Evolutionary conservation across 2,113 vertebrate species (phyloP), one percentile per base, ranked within the genome.

Genomic region (Papio anubis): DNA sequence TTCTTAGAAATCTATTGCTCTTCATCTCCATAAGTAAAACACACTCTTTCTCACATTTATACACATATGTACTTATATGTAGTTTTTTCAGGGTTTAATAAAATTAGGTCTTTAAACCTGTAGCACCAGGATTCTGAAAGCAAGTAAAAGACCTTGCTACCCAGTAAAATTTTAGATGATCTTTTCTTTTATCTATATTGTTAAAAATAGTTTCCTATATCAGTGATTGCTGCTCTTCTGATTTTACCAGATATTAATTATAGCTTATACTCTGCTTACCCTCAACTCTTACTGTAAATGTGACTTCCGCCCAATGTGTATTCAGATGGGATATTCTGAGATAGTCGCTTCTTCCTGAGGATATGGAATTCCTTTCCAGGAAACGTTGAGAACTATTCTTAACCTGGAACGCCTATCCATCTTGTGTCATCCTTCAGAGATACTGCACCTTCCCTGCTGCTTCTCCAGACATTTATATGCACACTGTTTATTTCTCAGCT

Each of bases 321-420:
- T 88, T 59, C 94, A 97, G 94, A 97, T 95, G 95, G 93, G 84
- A 82, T 96, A 86, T 78, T 98, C 95, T 61, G 92, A 97, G 96
- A 97, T 93, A 97, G 95, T 88, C 35, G 50, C 68, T 93, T 96
- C 97, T 97, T 97, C 97, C 98, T 97, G 97, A 96, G 97, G 98
- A 96, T 96, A 75, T 92, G 95, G 38, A 82, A 40, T 64, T 43
- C 96, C 96, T 98, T 93, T 89, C 95, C 97, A 97, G 97, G 98
- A 98, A 97, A 95, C 85, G 43, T 1, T 10, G 64, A 92, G 93
- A 95, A 86, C 97, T 97, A 96, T 97, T 98, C 95, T 97, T 97
- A 97, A 95, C 94, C 96, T 94, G 88, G 78, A 92, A 32, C 52
- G 64, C 85, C 93, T 86, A 70, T 93, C 75, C 50, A 88, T 96